These are phyloP conservation scores for Oreochromis tanganicae DNA, from an alignment of 2,113 vertebrate genomes.

Conservation along the genomic window DNA sequence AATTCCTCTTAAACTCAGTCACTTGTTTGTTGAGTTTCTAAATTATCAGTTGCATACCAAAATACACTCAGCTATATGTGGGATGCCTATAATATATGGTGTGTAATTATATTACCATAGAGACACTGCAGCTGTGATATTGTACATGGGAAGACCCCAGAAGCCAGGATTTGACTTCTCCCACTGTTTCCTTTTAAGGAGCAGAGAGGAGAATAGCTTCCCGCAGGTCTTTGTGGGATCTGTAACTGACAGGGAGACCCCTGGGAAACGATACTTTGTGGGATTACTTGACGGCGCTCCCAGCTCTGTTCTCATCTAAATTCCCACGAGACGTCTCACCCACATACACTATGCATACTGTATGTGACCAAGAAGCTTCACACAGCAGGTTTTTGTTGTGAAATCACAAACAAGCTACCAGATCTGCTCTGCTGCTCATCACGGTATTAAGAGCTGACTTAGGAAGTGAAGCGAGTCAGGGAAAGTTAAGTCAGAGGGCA, in stretches of 20 bases:
- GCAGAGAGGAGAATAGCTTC: slow-evolving; percentile 11
- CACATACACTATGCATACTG: not conserved
- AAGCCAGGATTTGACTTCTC: slow-evolving; percentile 16
- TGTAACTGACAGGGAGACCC: slow-evolving; percentile 12
- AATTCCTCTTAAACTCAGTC: not conserved
- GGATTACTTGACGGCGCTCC: slow-evolving; percentile 1
- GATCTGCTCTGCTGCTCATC: not conserved
- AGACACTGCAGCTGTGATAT: not conserved
- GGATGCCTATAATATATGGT: not conserved
- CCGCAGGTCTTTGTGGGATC: slow-evolving; percentile 13
- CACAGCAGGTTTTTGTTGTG: not conserved
- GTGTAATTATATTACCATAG: slow-evolving; percentile 33
- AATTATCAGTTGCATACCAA: slow-evolving; percentile 5
- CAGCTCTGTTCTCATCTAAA: not conserved
- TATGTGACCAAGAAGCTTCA: not conserved
- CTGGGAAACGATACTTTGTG: slow-evolving; percentile 31
- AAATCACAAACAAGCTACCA: not conserved
- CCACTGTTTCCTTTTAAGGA: slow-evolving; percentile 23
- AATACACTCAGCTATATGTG: slow-evolving; percentile 2
- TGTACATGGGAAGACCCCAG: slow-evolving; percentile 26
- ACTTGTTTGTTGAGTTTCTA: slow-evolving; percentile 12
- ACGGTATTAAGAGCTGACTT: not conserved
- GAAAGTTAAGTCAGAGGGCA: not conserved
- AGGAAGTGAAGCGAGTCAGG: not conserved
- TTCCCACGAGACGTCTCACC: not conserved